Conservation (phyloP, 1,140 invertebrate genomes). For the Zophobas atratus region DNA sequence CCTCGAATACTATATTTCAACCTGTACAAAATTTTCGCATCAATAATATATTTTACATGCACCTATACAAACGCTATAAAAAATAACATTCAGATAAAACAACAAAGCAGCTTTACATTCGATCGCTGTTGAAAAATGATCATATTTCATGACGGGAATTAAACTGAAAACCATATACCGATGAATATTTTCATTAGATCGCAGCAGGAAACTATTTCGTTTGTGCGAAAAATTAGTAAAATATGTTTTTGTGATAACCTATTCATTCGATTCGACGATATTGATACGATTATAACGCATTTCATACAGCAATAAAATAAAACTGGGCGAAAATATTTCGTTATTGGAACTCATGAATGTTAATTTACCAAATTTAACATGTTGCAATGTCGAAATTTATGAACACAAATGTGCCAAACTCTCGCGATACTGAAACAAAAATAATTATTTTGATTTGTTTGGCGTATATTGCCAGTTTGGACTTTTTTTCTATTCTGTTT, state of each 20-base stretch:
- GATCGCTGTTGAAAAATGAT: constrained; percentile 23
- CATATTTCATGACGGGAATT: constrained; percentile 5
- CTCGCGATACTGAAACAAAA: not conserved
- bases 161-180: constrained; percentile 10
- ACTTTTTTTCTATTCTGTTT: not conserved
- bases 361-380: constrained; percentile 34
- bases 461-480: not conserved
- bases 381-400: constrained; percentile 22
- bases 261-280: constrained; percentile 22
- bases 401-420: constrained; percentile 16
- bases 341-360: constrained; percentile 32
- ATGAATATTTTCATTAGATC: constrained; percentile 26
- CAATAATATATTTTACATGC: constrained; percentile 26
- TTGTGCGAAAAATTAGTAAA: constrained; percentile 10
- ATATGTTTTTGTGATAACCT: constrained; percentile 28
- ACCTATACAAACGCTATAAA: constrained; percentile 14
- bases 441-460: constrained; percentile 21
- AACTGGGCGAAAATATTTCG: constrained; percentile 28
- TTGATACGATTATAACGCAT: constrained; percentile 26
- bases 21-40: constrained; percentile 38
- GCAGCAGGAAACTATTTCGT: constrained; percentile 1
- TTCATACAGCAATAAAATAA: constrained; percentile 31
- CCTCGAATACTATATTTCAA: constrained; percentile 34
- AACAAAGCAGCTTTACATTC: not conserved
- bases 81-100: not conserved